Base-by-base conservation (phyloP, 2,888 invertebrate genomes). In the Gortyna flavago region DNA sequence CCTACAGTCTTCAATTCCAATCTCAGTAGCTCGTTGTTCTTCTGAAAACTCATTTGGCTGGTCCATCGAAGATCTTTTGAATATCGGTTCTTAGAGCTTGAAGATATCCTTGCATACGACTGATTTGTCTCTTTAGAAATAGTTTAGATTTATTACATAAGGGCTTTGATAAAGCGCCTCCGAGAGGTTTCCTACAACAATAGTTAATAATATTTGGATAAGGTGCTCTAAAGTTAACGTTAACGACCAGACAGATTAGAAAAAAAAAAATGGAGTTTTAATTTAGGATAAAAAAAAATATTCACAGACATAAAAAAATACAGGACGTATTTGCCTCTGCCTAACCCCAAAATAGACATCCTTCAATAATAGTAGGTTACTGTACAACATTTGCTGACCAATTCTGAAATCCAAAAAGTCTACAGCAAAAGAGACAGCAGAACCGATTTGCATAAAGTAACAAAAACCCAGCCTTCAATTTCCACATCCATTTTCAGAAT, bases 31-130 rank as follows among this genome's bases (percentile, higher is more conserved):
- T 38, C 72, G 32, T 80, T 87, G 81, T 83, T 78, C 74, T 83
- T 44, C 5, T 72, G 59, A 61, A 75, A 79, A 79, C 83, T 82
- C 75, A 85, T 82, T 65, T 71, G n/a, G 51, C 18, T 75, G 59
- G 62, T 68, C 66, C 51, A 38, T 65, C 64, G 41, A 51, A 72
- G 71, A 68, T 48, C 70, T 72, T 68, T 82, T 67, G 66, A 70
- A 62, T 79, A 84, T 59, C 29, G n/a, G n/a, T 29, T 41, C 62
- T 65, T 5, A 51, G 25, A 62, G 38, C 54, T 48, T 54, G 1
- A n/a, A 16, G 61, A 51, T 59, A 11, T 75, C 51, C n/a, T 61
- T 51, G 57, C n/a, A 80, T 76, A 44, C 9, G 35, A 65, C 75
- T n/a, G 59, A n/a, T 51, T 35, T 57, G 35, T 67, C n/a, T 69